These are phyloP conservation scores for Megaptera novaeangliae DNA, from an alignment of 2,113 vertebrate genomes.

Conservation along the genomic window DNA sequence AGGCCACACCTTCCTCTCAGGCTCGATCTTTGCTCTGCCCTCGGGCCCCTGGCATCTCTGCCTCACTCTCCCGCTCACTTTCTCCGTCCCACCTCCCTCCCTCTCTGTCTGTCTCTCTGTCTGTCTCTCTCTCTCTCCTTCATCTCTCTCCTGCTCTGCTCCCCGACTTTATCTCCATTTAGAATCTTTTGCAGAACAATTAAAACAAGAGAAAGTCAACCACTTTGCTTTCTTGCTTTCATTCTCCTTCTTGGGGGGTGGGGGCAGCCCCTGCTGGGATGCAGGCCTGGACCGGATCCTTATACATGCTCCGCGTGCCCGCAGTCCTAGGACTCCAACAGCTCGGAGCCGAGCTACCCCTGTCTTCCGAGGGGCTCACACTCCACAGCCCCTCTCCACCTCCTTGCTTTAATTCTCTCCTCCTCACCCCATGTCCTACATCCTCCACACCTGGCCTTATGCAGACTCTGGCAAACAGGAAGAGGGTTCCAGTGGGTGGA, in stretches of 20 bases:
- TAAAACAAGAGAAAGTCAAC: not conserved
- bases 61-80: too few species aligned
- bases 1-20: not conserved
- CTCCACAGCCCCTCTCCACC: not conserved
- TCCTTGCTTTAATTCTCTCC: not conserved
- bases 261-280: not conserved
- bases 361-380: fast-evolving
- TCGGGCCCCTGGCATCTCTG: not conserved
- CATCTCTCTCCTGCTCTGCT: not conserved
- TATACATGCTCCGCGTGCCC: not conserved
- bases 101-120: not conserved
- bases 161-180: not conserved
- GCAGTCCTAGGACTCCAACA: not conserved
- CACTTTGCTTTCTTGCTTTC: not conserved
- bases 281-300: not conserved
- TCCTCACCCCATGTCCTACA: not conserved
- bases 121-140: not conserved
- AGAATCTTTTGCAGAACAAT: not conserved
- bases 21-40: not conserved
- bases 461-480: not conserved
- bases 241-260: not conserved
- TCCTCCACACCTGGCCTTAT: not conserved
- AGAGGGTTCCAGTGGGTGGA: not conserved
- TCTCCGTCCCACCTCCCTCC: not conserved
- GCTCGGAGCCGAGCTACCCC: not conserved